Evolutionary conservation across 2,888 invertebrate genomes (phyloP), one percentile per base, ranked within the genome.

Genomic region (Phlogophora meticulosa): DNA sequence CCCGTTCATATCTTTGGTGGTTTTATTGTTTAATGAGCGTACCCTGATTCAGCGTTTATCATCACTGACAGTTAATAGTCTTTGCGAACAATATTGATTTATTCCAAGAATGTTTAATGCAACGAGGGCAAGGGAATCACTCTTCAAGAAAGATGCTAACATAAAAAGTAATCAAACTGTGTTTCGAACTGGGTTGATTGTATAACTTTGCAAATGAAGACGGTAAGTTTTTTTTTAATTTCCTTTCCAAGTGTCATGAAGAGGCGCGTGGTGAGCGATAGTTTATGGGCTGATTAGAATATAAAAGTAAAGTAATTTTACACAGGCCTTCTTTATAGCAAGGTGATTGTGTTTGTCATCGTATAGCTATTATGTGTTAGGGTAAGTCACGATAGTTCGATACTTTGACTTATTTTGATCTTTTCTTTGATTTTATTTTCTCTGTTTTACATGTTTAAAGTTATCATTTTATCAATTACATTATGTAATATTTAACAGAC

Each of bases 21-120:
- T 24, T 45, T 43, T 45, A 60, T 66, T 70, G 55, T 76, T 64
- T 80, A 87, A 84, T 83, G 82, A 84, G 76, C 72, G 52, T 42
- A 32, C 57, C 59, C 84, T 86, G 87, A 87, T 73, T 85, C 85
- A 84, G 86, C 87, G 70, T 82, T 84, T 82, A 84, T 85, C 77
- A 73, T 74, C 53, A 61, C 36, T 48, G 73, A 73, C 67, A 78
- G 81, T 79, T 83, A 82, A 80, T 81, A 76, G 72, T 57, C 48
- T 46, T 43, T 46, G 51, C 58, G 55, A 61, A 57, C 57, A 68
- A 49, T 62, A 72, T 72, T 70, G 76, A 84, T 83, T 74, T 71
- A 76, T 76, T 70, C 64, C 42, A 7, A 52, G 17, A 52, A 45
- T 53, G 48, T 56, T 67, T 69, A 42, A 73, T 72, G 69, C 79